Conservation (phyloP, 2,113 vertebrate species). For the Pedetes capensis region DNA sequence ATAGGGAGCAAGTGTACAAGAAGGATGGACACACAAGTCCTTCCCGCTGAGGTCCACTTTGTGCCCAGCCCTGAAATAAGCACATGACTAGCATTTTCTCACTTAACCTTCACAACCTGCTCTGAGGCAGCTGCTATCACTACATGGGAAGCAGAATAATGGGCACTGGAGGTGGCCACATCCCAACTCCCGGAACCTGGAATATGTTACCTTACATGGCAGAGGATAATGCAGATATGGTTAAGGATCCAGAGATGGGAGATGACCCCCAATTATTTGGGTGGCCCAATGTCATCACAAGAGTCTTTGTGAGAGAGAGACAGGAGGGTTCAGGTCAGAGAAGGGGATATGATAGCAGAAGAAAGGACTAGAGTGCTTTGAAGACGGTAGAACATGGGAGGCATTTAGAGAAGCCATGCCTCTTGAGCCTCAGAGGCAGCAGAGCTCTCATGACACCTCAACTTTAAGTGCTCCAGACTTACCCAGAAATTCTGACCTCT, state of each 20-base stretch:
- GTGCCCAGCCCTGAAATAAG: no score
- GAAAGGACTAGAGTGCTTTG: no score
- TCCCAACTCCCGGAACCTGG: not conserved
- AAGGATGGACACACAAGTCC: not conserved
- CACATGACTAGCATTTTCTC: not conserved
- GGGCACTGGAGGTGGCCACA: not conserved
- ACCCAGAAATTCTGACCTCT: not conserved
- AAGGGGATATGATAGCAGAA: not conserved
- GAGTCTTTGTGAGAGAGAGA: not conserved
- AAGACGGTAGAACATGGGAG: not conserved
- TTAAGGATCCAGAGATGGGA: not conserved
- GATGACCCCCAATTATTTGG: no score
- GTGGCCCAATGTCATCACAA: not conserved
- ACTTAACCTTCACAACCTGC: not conserved
- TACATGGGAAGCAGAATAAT: not conserved
- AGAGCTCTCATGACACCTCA: not conserved
- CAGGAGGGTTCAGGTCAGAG: not conserved
- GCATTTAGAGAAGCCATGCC: not conserved
- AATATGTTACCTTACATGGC: not conserved
- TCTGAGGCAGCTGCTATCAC: rapidly evolving
- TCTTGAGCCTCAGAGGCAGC: not conserved
- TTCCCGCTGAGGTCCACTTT: not conserved
- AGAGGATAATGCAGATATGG: not conserved
- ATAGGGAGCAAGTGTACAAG: not conserved
- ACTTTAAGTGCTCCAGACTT: not conserved